Conservation (phyloP, 2,797 vertebrate species). For the Hippocampus kuda region DNA sequence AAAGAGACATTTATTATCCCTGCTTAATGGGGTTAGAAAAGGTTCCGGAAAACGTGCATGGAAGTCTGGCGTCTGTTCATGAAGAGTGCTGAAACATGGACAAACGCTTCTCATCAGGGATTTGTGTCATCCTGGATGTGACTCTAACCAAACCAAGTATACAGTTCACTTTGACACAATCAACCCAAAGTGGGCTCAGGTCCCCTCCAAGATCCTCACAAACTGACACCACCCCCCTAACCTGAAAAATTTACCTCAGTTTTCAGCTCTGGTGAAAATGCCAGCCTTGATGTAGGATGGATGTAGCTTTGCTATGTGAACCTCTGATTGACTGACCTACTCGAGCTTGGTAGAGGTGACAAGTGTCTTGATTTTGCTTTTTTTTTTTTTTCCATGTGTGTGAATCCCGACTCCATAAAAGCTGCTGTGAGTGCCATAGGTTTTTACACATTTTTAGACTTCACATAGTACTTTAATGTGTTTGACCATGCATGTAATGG, state of each 20-base stretch:
- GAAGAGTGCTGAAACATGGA: constrained; percentile 17
- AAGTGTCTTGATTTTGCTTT: constrained; percentile 59
- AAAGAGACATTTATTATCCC: constrained; percentile 77
- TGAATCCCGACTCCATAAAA: constrained; percentile 76
- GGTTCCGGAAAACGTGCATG: constrained; percentile 27
- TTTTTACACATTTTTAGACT: constrained; percentile 88
- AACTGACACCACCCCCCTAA: constrained; percentile 41
- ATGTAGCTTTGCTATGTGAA: constrained; percentile 77
- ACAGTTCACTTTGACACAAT: constrained; percentile 23
- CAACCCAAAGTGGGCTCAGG: constrained; percentile 48
- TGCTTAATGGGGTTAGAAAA: constrained; percentile 47
- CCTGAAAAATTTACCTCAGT: constrained; percentile 87
- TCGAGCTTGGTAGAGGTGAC: constrained; percentile 51
- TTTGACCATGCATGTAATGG: constrained; percentile 97
- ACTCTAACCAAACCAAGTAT: constrained; percentile 27
- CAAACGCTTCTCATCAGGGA: constrained; percentile 42
- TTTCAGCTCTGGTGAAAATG: constrained; percentile 69
- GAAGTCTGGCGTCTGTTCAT: constrained; percentile 10
- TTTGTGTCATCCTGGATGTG: constrained; percentile 73
- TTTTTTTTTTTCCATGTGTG: constrained; percentile 53
- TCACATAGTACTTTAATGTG: constrained; percentile 79
- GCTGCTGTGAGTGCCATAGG: constrained; percentile 76
- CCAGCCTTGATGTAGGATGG: constrained; percentile 65
- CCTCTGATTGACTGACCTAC: constrained; percentile 41
- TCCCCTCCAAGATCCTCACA: constrained; percentile 50